Percentiles rank a stretch among this genome's conserved stretches.
phyloP scores from a whole-genome alignment of 2,797 vertebrate genomes.

The Crenuchus spilurus region DNA sequence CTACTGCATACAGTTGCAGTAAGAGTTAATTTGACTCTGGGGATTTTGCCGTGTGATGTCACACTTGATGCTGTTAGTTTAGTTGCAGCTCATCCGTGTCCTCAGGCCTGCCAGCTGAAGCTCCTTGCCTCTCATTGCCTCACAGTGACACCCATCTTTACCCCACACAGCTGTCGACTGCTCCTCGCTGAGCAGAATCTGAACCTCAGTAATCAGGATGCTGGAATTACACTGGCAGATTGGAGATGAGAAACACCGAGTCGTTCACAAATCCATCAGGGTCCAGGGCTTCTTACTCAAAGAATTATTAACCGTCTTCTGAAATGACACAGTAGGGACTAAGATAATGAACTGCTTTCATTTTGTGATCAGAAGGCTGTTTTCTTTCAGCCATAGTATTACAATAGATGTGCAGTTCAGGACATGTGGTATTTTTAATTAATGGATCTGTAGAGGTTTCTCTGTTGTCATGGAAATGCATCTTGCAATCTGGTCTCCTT shows the following conservation, averaged over 20 bases:
- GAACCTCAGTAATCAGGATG: neutral
- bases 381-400: slow-evolving; percentile 4
- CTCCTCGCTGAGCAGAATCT: neutral
- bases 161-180: slow-evolving; percentile 2
- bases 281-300: slow-evolving; percentile 8
- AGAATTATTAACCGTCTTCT: slow-evolving; percentile 12
- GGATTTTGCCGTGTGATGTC: neutral
- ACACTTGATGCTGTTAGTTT: neutral
- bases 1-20: neutral
- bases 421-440: slow-evolving; percentile 5
- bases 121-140: neutral
- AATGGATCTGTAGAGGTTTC: neutral
- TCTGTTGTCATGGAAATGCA: slow-evolving; percentile 8
- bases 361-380: slow-evolving; percentile 1
- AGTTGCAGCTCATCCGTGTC: neutral
- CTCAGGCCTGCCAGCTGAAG: slow-evolving; percentile 29
- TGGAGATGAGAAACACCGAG: neutral
- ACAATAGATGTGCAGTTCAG: neutral
- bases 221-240: neutral
- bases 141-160: slow-evolving; percentile 17
- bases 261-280: slow-evolving; percentile 7
- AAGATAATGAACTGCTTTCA: slow-evolving; percentile 16
- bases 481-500: neutral
- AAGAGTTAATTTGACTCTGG: neutral
- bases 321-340: slow-evolving; percentile 5